Base-by-base conservation (phyloP, 2,113 vertebrate genomes). In the Laticauda laticaudata region DNA sequence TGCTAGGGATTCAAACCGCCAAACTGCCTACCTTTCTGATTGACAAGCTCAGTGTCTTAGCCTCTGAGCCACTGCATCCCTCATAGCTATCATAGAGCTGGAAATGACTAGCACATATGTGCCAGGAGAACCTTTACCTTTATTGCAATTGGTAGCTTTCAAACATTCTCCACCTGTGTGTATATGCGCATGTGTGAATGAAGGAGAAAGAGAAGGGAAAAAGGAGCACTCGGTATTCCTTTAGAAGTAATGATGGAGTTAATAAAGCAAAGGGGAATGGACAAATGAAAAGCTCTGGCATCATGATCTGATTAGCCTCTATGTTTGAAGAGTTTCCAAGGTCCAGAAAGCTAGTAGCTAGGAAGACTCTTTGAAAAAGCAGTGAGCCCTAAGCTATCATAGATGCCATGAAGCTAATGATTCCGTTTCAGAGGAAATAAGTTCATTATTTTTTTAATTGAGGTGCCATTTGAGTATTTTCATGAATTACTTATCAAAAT, bases 381-480 rank as follows among this genome's bases (percentile, higher is more conserved):
- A 89, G 88, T 64, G 15, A 94, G 48, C 59, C 94, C 55, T 93
- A 90, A 92, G 56, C 86, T 96, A 91, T 92, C 94, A 34, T 93
- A 90, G 91, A 96, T 96, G 94, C 90, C 54, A 94, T 69, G 34
- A 92, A 53, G 88, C 93, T 96, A 97, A 96, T 96, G 95, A 97
- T 91, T 96, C 51, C 6, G 14, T 93, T 96, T 95, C 56, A 94
- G 64, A 45, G 93, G 94, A 94, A 94, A 94, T 23, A 91, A 54
- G 59, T 94, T 96, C 94, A 95, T 97, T 96, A 96, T 97, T 97
- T 97, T 96, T 97, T 97, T 96, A 97, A 97, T 96, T 97, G 94
- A 92, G n/a, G 54, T 91, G 51, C 93, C 96, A 94, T 94, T 95
- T 92, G 95, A 93, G 88, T 94, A 95, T 94, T 94, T 55, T 51